phyloP scores from a whole-genome alignment of 2,888 invertebrate genomes.

The Drosophila mimica region DNA sequence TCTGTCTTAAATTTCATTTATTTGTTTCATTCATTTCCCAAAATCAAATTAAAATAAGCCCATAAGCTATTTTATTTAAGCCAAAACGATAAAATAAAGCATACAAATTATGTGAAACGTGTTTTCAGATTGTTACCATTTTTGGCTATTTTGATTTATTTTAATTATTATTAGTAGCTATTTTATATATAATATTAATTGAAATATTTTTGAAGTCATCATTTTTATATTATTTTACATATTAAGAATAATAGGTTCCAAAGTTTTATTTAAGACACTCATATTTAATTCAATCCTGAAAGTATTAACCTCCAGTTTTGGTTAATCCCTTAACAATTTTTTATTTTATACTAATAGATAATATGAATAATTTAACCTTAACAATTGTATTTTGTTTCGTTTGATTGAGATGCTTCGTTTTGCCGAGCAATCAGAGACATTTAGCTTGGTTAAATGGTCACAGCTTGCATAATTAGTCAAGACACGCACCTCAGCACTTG shows the following conservation, averaged over 20 bases:
- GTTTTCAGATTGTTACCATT: neutral
- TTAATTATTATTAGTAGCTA: neutral
- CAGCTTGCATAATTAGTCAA: constrained; percentile 44
- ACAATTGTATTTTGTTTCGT: constrained; percentile 1
- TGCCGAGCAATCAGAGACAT: constrained; percentile 22
- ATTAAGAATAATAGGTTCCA: neutral
- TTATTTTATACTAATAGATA: neutral
- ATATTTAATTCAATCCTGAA: neutral
- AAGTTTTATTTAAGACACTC: neutral
- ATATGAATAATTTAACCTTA: neutral
- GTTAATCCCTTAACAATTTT: neutral
- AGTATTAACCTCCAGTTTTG: neutral
- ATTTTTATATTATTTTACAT: neutral
- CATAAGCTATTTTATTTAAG: neutral
- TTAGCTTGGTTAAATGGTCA: constrained; percentile 4
- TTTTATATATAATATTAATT: neutral
- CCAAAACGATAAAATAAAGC: too few species aligned
- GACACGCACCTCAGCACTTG: constrained; percentile 23
- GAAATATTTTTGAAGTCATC: neutral
- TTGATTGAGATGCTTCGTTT: constrained; percentile 4
- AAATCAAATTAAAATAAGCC: neutral
- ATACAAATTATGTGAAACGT: neutral
- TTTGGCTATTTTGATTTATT: neutral
- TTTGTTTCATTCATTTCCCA: too few species aligned
- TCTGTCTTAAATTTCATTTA: too few species aligned